Evolutionary conservation across 2,797 vertebrate genomes (phyloP), one percentile per base, ranked within the genome.

Genomic region (Sebastes itinus): DNA sequence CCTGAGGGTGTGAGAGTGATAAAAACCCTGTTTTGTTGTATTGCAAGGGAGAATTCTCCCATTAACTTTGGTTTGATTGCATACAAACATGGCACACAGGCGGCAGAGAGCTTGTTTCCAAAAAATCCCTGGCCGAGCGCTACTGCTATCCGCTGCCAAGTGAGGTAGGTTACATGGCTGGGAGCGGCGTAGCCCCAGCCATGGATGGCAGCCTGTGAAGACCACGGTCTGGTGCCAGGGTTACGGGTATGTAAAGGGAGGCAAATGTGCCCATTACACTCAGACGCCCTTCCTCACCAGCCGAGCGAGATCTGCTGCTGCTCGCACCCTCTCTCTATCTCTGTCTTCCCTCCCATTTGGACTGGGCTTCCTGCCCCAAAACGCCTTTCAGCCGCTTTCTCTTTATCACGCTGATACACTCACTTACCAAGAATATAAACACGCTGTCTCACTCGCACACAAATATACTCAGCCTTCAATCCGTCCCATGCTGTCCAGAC

Each of bases 1-100:
- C 84, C 89, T 66, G 58, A 76, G 85, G 89, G 82, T 80, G 70
- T 30, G 72, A 67, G 76, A 85, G 92, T 82, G 80, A 88, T 90
- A 90, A 89, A 56, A 86, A 82, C 56, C 54, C 61, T 78, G 86
- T 87, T 87, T 88, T 86, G 86, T 87, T 84, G 90, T 87, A 85
- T 86, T 89, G 87, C 85, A 76, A 86, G 80, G 88, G 86, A 90
- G 87, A 90, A 83, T 83, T 90, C 74, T 84, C 81, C 85, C 90
- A 94, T 94, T 94, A 93, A 92, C 90, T 94, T 90, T 91, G 82
- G 75, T 92, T 88, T 92, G 92, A 94, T 92, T 90, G 90, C 85
- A 81, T 58, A 91, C 89, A 91, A 94, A 93, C 92, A 91, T 63
- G 86, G 88, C 86, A 75, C 20, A 84, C 90, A 83, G 82, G 84